These are phyloP conservation scores for Limnephilus lunatus DNA, from an alignment of 2,888 invertebrate genomes.

Conservation along the genomic window DNA sequence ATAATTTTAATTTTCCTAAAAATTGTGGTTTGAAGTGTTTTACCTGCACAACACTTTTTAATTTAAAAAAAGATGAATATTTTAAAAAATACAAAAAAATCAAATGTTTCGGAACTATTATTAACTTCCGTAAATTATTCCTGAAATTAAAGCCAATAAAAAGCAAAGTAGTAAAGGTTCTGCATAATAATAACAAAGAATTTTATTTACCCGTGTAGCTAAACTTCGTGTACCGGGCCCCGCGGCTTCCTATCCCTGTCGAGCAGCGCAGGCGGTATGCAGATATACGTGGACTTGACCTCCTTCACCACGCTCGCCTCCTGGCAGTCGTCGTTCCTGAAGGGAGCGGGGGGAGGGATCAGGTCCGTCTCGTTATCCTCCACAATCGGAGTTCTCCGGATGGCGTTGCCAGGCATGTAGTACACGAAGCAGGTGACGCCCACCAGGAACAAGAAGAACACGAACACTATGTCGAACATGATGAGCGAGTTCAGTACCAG, in stretches of 20 bases:
- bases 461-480: constrained; percentile 93
- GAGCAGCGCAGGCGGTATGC: constrained; percentile 73
- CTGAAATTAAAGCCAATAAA: too few relatives aligned
- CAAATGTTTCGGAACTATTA: too few relatives aligned
- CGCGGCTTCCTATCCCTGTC: constrained; percentile 73
- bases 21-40: too few relatives aligned
- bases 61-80: too few relatives aligned
- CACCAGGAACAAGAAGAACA: constrained; percentile 90
- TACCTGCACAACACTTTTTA: too few relatives aligned
- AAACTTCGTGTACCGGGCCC: constrained; percentile 71
- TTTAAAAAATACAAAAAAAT: too few relatives aligned
- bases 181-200: neutral
- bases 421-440: constrained; percentile 90
- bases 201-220: constrained; percentile 63
- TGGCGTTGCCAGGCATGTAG: constrained; percentile 83
- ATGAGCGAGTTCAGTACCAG: constrained; percentile 91
- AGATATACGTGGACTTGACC: constrained; percentile 75
- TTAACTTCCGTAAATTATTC: too few relatives aligned
- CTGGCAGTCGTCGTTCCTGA: constrained; percentile 70
- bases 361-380: constrained; percentile 73
- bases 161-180: neutral
- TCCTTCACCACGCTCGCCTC: constrained; percentile 67
- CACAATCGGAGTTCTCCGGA: constrained; percentile 70
- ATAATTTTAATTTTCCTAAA: too few relatives aligned
- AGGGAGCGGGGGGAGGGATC: constrained; percentile 76